Percentiles rank a stretch among this genome's conserved stretches.
phyloP scores from a whole-genome alignment of 2,888 invertebrate genomes.

The Scaptomyza reducta region DNA sequence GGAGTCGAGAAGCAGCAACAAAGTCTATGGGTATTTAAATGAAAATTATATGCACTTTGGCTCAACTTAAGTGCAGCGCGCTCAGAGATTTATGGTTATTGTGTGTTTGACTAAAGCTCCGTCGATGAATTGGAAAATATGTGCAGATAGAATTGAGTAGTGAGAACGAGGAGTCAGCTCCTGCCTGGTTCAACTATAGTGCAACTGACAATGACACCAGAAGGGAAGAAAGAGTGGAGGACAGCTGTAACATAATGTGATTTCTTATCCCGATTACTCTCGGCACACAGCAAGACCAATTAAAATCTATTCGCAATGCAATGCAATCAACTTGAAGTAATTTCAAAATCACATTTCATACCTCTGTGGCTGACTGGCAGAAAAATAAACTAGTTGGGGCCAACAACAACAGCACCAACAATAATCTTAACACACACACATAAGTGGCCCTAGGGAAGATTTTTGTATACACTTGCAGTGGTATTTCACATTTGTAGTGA shows the following conservation, averaged over 20 bases:
- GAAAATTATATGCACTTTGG: constrained; percentile 72
- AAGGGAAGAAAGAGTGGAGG: neutral
- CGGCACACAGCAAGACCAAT: constrained; percentile 46
- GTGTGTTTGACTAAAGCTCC: constrained; percentile 36
- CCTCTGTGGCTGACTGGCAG: constrained; percentile 58
- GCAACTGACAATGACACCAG: constrained; percentile 5
- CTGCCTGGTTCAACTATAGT: neutral
- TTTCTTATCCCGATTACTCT: constrained; percentile 32
- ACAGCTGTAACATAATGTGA: constrained; percentile 24
- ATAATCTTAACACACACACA: constrained; percentile 29
- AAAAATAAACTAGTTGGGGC: constrained; percentile 61
- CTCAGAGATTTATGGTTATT: constrained; percentile 67
- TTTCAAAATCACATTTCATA: constrained; percentile 59
- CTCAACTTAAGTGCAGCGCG: constrained; percentile 49
- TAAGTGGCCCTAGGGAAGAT: constrained; percentile 54
- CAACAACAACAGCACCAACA: constrained; percentile 9
- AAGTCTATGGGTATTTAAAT: constrained; percentile 70
- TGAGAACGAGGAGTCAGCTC: neutral
- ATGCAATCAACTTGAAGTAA: constrained; percentile 54
- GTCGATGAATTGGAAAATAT: constrained; percentile 62
- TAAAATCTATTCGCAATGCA: constrained; percentile 50
- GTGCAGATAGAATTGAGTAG: constrained; percentile 19
- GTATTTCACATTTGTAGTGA: neutral
- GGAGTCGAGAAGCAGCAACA: constrained; percentile 13
- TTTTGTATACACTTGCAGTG: neutral